Evolutionary conservation across 2,113 vertebrate genomes (phyloP).

Genomic region (Leptocoma aspasia): DNA sequence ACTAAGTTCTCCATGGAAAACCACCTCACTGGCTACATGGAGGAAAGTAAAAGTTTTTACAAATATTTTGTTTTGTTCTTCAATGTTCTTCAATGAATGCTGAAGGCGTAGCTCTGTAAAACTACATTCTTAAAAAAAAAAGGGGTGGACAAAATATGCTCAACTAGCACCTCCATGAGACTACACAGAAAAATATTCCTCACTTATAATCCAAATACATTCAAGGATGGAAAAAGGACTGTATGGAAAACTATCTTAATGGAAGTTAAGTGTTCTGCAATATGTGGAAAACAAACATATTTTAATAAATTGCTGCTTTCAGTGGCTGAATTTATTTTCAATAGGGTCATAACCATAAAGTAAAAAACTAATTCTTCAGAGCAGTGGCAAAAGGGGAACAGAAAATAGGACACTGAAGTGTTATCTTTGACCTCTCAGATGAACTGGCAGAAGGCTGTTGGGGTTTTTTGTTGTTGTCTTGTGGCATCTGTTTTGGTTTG

Average conservation of each 20-base stretch:
- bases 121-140: neutral
- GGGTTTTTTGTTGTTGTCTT: neutral
- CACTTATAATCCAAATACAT: neutral
- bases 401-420: neutral
- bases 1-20: neutral
- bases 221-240: neutral
- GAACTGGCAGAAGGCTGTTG: neutral
- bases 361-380: constrained; percentile 1
- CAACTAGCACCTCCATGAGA: neutral
- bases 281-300: neutral
- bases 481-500: neutral
- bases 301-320: neutral
- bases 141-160: neutral
- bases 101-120: neutral
- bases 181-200: neutral
- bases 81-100: neutral
- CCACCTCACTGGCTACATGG: neutral
- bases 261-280: neutral
- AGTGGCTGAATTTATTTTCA: neutral
- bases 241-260: neutral
- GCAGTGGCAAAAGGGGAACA: neutral
- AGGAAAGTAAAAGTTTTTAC: neutral
- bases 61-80: neutral
- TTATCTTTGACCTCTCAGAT: neutral
- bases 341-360: neutral